Evolutionary conservation across 2,113 vertebrate genomes (phyloP).

Genomic region (Dasypus novemcinctus): DNA sequence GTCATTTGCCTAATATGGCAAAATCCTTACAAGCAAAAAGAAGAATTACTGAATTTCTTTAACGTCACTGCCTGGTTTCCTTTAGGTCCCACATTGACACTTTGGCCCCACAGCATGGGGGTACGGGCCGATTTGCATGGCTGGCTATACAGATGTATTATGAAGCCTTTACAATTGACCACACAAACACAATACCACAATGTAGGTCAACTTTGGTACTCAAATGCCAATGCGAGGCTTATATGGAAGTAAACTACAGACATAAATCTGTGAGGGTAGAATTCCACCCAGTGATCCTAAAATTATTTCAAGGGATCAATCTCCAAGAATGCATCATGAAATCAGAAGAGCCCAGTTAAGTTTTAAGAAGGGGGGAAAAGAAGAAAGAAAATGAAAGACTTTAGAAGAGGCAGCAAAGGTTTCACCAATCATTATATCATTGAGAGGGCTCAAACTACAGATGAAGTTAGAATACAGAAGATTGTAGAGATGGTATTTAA

Average conservation of each 20-base stretch:
- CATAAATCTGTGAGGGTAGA: constrained; percentile 56
- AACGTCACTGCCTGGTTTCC: not conserved
- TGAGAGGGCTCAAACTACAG: constrained; percentile 54
- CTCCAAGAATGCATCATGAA: constrained; percentile 67
- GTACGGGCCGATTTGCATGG: constrained; percentile 12
- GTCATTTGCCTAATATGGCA: not conserved
- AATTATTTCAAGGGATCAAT: constrained; percentile 65
- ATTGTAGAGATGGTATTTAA: constrained; percentile 77
- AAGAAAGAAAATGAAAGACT: constrained; percentile 57
- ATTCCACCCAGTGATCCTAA: constrained; percentile 51
- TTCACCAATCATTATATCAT: constrained; percentile 33
- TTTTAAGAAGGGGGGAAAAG: not conserved
- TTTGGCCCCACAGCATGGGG: constrained; percentile 16
- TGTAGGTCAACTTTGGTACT: constrained; percentile 8
- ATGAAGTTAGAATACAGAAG: constrained; percentile 73
- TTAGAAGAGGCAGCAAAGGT: constrained; percentile 43
- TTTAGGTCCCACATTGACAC: constrained; percentile 38
- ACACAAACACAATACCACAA: constrained; percentile 71
- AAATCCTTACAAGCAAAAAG: not conserved
- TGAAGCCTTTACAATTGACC: constrained; percentile 67
- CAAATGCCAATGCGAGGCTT: constrained; percentile 32
- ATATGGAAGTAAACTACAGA: constrained; percentile 18
- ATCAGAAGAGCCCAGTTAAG: constrained; percentile 63
- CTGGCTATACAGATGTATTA: constrained; percentile 30
- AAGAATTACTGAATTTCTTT: constrained; percentile 3